Evolutionary conservation across 2,797 vertebrate genomes (phyloP), one percentile per base, ranked within the genome.

Genomic region (Xenopus petersii): DNA sequence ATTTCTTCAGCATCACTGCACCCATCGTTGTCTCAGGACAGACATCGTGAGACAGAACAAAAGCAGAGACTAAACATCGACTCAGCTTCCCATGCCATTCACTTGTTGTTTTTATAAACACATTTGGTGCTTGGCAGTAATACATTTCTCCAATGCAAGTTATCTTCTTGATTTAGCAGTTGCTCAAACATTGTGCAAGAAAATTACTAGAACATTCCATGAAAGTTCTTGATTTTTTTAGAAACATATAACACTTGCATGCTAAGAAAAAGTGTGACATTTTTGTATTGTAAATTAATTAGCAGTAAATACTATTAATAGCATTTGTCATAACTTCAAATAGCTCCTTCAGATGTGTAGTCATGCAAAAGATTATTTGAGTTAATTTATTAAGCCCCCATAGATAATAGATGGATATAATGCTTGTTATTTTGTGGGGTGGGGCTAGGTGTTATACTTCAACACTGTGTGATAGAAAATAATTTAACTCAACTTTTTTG

Each of bases 1-100:
- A 74, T 54, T 49, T 75, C 62, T 73, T 79, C 46, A 65, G 71
- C 77, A 70, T 70, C 47, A 15, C 12, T 79, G 55, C 71, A 65
- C 66, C 67, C 65, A 60, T 55, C 62, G 63, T 66, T 79, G 77
- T 79, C 67, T 63, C 70, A 59, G 54, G 7, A 70, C 51, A 73
- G 66, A 79, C 71, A 79, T 79, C 76, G 71, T 79, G 76, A 69
- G 62, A 49, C 13, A 74, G 77, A 70, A 79, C 77, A 79, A 79
- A 79, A 51, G 77, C 61, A 70, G 71, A 49, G 66, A 79, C 70
- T 55, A 74, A 79, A 74, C 77, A 79, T 60, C 64, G 46, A 55
- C 59, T 60, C 16, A 6, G 71, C 55, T 79, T 79, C 77, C 77
- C 77, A 79, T 74, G 71, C 77, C 77, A 74, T 70, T 79, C 77